Base-by-base conservation (phyloP, 2,113 vertebrate species). In the Ardeotis arabs region DNA sequence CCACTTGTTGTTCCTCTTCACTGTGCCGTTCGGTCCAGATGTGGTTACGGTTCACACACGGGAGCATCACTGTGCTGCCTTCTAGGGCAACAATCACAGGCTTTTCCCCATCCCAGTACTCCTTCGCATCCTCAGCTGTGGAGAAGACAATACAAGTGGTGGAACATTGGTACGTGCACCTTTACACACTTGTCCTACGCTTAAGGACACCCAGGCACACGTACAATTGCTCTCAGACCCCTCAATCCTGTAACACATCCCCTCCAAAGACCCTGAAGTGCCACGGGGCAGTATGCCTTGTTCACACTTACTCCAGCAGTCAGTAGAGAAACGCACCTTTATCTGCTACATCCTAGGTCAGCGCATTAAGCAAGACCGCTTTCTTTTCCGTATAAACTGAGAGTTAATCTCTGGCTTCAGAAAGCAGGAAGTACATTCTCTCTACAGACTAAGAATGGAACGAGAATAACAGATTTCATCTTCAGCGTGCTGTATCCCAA, bases 1-100 rank as follows among this genome's bases (percentile, higher is more conserved):
- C 99, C 87, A 99, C 99, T 93, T 99, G 99, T 94, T 99, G 99
- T 37, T 99, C 99, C 96, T 99, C 99, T 72, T 99, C 98, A 2
- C 98, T 94, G 93, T 98, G 98, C 90, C 98, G 97, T 72, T 99
- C 99, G 0, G 98, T 99, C 99, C 99, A 99, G 77, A 99, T 97
- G 25, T 98, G 98, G 10, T 97, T 97, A 6, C 90, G 95, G 98
- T 99, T 99, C 90, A 99, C 91, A 27, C 99, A 99, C 0, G 99
- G 98, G 92, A 99, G 97, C 9, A 97, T 97, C 56, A 97, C 99
- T 0, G 98, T 98, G 76, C 97, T 98, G 25, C 99, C 99, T 16
- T 96, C 58, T 55, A 96, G 93, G 55, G 98, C 99, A 88, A 98
- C 98, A 1, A 98, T 96, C 96, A 99, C 99, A 1, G 98, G 98